Conservation (phyloP, 2,797 vertebrate genomes). For the Eospalax fontanierii region DNA sequence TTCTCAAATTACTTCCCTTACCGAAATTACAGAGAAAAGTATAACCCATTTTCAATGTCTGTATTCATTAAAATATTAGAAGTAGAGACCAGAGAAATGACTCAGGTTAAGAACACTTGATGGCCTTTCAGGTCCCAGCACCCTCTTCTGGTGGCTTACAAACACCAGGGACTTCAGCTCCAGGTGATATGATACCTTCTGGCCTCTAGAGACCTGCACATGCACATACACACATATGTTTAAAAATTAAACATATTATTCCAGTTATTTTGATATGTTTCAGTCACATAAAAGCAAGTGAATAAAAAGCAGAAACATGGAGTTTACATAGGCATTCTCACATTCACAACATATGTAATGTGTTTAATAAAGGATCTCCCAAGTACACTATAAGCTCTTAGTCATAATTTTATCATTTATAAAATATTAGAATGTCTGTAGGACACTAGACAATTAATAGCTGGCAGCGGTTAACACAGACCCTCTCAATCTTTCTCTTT, state of each 20-base stretch:
- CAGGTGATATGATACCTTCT: no score
- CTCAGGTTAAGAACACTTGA: no score
- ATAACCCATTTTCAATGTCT: background rate
- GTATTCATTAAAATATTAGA: constrained; percentile 31
- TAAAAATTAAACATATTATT: background rate
- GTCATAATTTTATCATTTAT: background rate
- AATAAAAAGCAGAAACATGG: background rate
- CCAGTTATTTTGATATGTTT: background rate
- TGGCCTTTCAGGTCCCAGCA: no score
- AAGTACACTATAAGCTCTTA: background rate
- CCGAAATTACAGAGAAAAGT: background rate
- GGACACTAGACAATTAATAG: background rate
- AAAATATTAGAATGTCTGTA: background rate
- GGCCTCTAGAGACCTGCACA: no score
- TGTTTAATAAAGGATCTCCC: background rate
- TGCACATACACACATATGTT: background rate
- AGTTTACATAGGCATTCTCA: background rate
- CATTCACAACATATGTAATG: background rate
- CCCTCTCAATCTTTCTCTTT: background rate
- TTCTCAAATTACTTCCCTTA: background rate
- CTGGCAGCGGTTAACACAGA: background rate
- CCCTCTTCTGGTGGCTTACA: no score
- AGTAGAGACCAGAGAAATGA: no score
- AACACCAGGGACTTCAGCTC: no score
- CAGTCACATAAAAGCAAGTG: background rate